These are phyloP conservation scores for Andrena dorsata DNA, from an alignment of 2,888 invertebrate genomes.

Conservation along the genomic window DNA sequence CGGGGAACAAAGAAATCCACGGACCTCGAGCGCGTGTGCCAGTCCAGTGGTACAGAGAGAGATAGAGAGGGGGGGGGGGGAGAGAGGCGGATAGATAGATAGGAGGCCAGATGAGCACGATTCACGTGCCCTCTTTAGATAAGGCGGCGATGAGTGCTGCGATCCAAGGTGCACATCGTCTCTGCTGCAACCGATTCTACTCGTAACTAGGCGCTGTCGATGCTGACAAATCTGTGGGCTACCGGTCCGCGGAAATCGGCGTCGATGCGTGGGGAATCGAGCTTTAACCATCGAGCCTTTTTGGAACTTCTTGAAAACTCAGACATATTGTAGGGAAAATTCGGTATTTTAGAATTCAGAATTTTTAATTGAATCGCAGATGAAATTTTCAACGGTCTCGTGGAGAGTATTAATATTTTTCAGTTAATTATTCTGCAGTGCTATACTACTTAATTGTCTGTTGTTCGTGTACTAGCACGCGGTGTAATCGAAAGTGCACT, in stretches of 20 bases:
- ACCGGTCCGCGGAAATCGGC: background rate
- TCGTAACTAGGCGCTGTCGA: background rate
- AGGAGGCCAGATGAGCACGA: constrained; percentile 38
- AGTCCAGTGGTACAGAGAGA: background rate
- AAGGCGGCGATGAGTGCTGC: constrained; percentile 27
- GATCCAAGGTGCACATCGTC: constrained; percentile 30
- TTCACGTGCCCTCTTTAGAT: constrained; percentile 59
- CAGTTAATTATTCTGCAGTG: too few relatives aligned
- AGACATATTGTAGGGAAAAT: too few relatives aligned
- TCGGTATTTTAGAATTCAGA: too few relatives aligned
- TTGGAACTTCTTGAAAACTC: too few relatives aligned
- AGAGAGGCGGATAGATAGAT: constrained; percentile 13
- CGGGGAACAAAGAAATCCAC: constrained; percentile 80
- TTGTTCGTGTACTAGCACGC: too few relatives aligned
- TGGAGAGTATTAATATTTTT: too few relatives aligned
- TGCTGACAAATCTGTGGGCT: background rate
- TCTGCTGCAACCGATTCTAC: constrained; percentile 34
- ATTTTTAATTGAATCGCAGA: too few relatives aligned
- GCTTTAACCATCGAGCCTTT: too few relatives aligned
- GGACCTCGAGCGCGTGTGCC: background rate
- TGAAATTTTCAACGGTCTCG: too few relatives aligned
- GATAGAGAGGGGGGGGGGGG: background rate
- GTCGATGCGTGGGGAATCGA: background rate
- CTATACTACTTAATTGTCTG: too few relatives aligned
- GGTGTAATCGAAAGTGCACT: too few relatives aligned